Evolutionary conservation across 2,888 invertebrate genomes (phyloP), one percentile per base, ranked within the genome.

Genomic region (Drosophila tripunctata): DNA sequence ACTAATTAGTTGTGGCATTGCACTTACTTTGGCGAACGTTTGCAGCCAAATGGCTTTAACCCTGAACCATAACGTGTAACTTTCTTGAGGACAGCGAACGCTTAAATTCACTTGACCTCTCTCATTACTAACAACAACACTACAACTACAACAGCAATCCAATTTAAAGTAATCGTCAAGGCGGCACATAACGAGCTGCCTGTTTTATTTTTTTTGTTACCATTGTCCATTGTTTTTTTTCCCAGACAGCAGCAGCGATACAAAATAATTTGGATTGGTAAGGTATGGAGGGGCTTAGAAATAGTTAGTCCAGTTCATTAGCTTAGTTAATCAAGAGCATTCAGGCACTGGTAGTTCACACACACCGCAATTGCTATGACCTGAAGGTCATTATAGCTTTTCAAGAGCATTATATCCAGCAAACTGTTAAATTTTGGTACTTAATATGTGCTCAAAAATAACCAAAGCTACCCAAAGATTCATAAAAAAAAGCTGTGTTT

Each of bases 21-120:
- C 47, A 52, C 2, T 22, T 24, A 27, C 2, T 33, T 19, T 19
- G 12, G 38, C 35, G 10, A 43, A 22, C 48, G 52, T 55, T 62
- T 58, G 43, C 57, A 61, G 33, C 48, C 43, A 12, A 58, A 54
- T 68, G 38, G 35, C 35, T 40, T 50, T 64, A 64, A 44, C 80
- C 77, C 60, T 83, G 83, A 82, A 74, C 70, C 57, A 47, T 65
- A 43, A 30, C 30, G 43, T 61, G 67, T 54, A 50, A 27, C 62
- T 62, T 44, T 65, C 67, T 19, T 56, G 36, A 35, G 35, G 35
- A 51, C 43, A 33, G 43, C 61, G 67, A 56, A 56, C 43, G 36
- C 17, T 21, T 44, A 43, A 70, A 62, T 47, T 65, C 55, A 66
- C 56, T 73, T 73, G 72, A 74, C 69, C 72, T 73, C 68, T 44